Evolutionary conservation across 2,797 vertebrate genomes (phyloP).

Genomic region (Dromococcyx pavoninus): DNA sequence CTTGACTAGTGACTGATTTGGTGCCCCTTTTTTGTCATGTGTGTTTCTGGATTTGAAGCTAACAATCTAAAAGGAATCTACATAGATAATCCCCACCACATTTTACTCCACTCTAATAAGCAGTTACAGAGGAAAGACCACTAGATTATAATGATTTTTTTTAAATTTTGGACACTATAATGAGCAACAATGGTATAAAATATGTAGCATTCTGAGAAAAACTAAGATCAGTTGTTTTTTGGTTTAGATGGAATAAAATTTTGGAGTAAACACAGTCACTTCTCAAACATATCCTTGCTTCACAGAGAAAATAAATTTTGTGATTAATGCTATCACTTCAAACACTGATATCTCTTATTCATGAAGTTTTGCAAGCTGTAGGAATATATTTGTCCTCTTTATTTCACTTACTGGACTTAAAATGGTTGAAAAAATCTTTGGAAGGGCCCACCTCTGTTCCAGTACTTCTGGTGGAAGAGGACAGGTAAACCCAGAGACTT

Average conservation of each 20-base stretch:
- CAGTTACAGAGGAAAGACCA: not conserved
- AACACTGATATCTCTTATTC: not conserved
- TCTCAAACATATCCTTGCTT: not conserved
- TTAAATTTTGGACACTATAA: not conserved
- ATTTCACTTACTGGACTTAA: not conserved
- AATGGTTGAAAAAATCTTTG: not conserved
- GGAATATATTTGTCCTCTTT: not conserved
- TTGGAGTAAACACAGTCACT: not conserved
- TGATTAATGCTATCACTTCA: not conserved
- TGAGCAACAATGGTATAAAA: not conserved
- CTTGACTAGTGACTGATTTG: slow-evolving; percentile 33
- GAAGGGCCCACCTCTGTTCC: not conserved
- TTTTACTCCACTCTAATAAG: not conserved
- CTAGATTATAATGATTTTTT: not conserved
- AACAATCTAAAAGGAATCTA: not conserved
- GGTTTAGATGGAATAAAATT: not conserved
- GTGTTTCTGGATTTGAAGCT: not conserved
- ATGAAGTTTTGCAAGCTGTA: not conserved
- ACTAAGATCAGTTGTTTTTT: not conserved
- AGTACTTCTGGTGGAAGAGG: not conserved
- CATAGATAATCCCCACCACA: not conserved
- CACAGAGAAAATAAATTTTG: not conserved
- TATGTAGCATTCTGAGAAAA: not conserved
- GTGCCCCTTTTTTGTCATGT: not conserved
- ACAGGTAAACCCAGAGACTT: not conserved